Evolutionary conservation across 2,113 vertebrate genomes (phyloP), one percentile per base, ranked within the genome.

Genomic region (Vimba vimba): DNA sequence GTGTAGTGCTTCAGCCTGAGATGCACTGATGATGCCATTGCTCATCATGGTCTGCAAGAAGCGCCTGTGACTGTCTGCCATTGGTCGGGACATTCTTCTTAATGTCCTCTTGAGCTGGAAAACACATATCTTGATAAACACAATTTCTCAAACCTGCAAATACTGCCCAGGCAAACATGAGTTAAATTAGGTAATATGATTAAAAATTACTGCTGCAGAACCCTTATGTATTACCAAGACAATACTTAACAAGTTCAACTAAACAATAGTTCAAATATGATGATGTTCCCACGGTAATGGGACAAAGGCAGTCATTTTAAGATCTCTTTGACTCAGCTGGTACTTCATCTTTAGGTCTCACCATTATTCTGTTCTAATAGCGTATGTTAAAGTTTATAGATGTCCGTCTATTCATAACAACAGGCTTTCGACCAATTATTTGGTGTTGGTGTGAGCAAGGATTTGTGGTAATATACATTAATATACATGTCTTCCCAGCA

Each of bases 21-120:
- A 87, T 0, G 92, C 94, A 81, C 97, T 96, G 25, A 96, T 90
- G 77, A 97, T 95, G 0, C 97, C 96, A 0, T 90, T 94, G 11
- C 91, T 92, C 97, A 99, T 97, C 87, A 99, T 90, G 62, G 95
- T 86, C 83, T 99, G 98, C 1, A 98, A 90, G 88, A 99, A 98
- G 10, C 95, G 93, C 1, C 95, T 95, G 55, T 99, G 98, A 80
- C 95, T 94, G 4, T 98, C 92, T 0, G 93, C 96, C 94, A 98
- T 95, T 64, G 85, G 79, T 19, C 88, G 90, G 0, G 87, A 84
- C 94, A 96, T 97, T 1, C 6, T 84, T 6, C 15, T n/a, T 47
- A 19, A 84, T 33, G 23, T 83, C 23, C 23, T 69, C 13, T 64
- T 47, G 68, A 57, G 36, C 11, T 71, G 47, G 2, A 64, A 57